These are phyloP conservation scores for Pogonomyrmex californicus DNA, from an alignment of 1,140 invertebrate species.

Conservation along the genomic window DNA sequence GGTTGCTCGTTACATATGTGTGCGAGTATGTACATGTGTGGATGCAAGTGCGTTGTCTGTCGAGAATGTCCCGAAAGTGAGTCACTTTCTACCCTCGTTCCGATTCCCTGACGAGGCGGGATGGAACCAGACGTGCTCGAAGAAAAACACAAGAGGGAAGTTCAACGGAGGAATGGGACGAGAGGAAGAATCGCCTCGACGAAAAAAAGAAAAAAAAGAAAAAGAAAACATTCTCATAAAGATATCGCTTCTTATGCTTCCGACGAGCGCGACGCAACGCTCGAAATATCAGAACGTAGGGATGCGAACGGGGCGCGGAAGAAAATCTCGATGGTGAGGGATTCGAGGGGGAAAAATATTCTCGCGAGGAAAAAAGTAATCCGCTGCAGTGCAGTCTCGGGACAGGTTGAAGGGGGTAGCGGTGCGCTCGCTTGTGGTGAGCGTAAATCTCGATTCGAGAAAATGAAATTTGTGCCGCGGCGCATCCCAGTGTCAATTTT, in stretches of 20 bases:
- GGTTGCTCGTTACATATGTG: constrained; percentile 18
- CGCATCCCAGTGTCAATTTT: constrained; percentile 49
- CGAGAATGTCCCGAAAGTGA: constrained; percentile 67
- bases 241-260: constrained; percentile 72
- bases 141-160: constrained; percentile 69
- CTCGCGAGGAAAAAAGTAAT: constrained; percentile 56
- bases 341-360: constrained; percentile 54
- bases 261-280: constrained; percentile 51
- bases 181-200: constrained; percentile 31
- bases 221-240: constrained; percentile 64
- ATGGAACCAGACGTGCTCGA: constrained; percentile 55
- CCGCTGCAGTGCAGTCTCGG: constrained; percentile 54
- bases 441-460: constrained; percentile 44
- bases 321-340: not conserved
- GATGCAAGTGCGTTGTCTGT: constrained; percentile 65
- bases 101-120: constrained; percentile 55
- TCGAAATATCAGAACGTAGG: constrained; percentile 65
- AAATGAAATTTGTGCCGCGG: constrained; percentile 47
- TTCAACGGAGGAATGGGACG: constrained; percentile 28
- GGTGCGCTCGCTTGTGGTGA: constrained; percentile 49
- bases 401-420: not conserved
- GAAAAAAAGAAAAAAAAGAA: constrained; percentile 6
- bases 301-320: not conserved
- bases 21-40: not conserved
- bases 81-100: constrained; percentile 73